Evolutionary conservation across 2,113 vertebrate genomes (phyloP).

Genomic region (Theropithecus gelada): DNA sequence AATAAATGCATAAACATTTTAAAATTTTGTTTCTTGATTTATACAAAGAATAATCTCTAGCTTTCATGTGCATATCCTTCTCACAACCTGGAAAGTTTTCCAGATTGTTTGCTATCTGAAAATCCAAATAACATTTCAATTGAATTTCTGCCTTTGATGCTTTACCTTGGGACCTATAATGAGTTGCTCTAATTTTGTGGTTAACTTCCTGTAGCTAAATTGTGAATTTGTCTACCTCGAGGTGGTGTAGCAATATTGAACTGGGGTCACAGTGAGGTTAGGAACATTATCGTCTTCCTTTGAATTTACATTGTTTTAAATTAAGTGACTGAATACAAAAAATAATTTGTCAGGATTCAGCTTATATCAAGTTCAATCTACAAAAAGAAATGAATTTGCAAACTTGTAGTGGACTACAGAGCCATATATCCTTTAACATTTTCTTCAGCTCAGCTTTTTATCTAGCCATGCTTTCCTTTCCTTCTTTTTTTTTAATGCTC

Average conservation of each 20-base stretch:
- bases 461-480: background rate
- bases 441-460: background rate
- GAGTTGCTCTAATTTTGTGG: background rate
- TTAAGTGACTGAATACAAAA: background rate
- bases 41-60: background rate
- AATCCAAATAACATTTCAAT: background rate
- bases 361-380: background rate
- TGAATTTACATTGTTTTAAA: background rate
- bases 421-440: background rate
- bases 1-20: background rate
- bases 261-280: background rate
- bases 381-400: background rate
- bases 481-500: background rate
- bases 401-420: background rate
- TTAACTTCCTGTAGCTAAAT: background rate
- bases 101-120: background rate
- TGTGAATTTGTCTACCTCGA: background rate
- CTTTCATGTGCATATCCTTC: background rate
- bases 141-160: background rate
- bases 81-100: background rate
- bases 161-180: background rate
- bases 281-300: background rate
- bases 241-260: accelerated
- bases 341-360: background rate
- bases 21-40: background rate